These are phyloP conservation scores for Eulemur rubriventer DNA, from an alignment of 2,797 vertebrate genomes.

Conservation along the genomic window DNA sequence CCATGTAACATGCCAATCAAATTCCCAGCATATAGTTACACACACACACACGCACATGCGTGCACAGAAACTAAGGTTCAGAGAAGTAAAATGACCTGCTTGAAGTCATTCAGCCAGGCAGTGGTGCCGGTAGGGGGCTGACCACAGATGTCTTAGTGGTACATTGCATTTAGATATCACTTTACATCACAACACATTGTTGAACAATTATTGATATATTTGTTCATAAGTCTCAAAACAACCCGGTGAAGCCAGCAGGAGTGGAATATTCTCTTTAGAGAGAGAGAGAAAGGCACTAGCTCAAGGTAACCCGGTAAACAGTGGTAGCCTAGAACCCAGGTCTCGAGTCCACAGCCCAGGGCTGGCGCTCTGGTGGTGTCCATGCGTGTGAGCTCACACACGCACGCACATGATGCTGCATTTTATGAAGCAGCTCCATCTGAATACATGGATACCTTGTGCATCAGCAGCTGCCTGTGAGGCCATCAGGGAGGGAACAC, in stretches of 20 bases:
- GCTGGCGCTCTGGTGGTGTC: background rate
- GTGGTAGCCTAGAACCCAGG: background rate
- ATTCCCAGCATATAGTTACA: background rate
- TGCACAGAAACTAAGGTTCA: background rate
- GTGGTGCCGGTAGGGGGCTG: background rate
- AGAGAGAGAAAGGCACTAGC: background rate
- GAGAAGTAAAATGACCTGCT: background rate
- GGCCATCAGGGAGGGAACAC: background rate
- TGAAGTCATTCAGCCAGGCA: background rate
- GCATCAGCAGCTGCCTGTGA: slow-evolving; percentile 25
- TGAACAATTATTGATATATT: background rate
- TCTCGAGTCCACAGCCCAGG: background rate
- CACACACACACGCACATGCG: accelerated
- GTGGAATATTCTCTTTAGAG: background rate
- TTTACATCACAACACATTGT: background rate
- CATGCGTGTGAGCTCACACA: background rate
- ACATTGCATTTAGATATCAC: background rate
- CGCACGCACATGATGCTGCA: background rate
- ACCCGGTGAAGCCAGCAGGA: background rate
- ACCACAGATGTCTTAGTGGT: background rate
- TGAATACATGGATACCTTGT: background rate
- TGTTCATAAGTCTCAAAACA: slow-evolving; percentile 16
- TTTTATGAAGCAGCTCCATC: background rate
- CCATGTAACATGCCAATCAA: background rate
- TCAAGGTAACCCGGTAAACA: background rate